A percentile compares a stretch with the other conserved stretches of the same genome.
Conservation (phyloP, 2,888 invertebrate genomes). For the Calephelis perditalis region DNA sequence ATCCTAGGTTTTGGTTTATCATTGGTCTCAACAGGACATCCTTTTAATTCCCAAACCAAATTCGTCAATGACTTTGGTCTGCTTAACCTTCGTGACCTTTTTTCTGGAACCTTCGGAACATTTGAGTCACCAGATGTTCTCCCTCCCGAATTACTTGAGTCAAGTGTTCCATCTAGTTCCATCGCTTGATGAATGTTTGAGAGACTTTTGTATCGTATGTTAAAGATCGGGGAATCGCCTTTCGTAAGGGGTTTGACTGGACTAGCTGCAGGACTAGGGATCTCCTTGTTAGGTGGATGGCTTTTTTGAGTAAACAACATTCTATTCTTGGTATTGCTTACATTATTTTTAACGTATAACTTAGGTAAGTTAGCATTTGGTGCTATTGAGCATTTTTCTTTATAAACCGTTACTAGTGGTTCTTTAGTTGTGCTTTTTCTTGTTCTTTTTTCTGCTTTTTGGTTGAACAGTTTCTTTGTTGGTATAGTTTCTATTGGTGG, state of each 20-base stretch:
- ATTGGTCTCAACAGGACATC: slow-evolving; percentile 60
- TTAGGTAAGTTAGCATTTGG: slow-evolving; percentile 81
- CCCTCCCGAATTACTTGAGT: slow-evolving; percentile 93
- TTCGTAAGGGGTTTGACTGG: slow-evolving; percentile 76
- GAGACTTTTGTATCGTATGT: slow-evolving; percentile 84
- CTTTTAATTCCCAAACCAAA: slow-evolving; percentile 88
- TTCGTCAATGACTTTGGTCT: slow-evolving; percentile 92
- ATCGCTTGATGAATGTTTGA: slow-evolving; percentile 86
- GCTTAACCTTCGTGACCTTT: slow-evolving; percentile 87
- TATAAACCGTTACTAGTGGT: slow-evolving; percentile 71
- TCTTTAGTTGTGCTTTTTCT: slow-evolving; percentile 81
- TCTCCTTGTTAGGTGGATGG: slow-evolving; percentile 84
- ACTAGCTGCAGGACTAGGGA: slow-evolving; percentile 80
- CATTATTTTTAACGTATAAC: slow-evolving; percentile 87
- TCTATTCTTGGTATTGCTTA: slow-evolving; percentile 80
- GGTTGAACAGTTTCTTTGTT: slow-evolving; percentile 83
- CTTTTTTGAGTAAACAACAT: slow-evolving; percentile 84
- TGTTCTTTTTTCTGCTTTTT: slow-evolving; percentile 86
- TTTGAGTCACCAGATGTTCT: slow-evolving; percentile 91
- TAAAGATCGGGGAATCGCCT: slow-evolving; percentile 86
- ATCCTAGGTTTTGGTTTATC: slow-evolving; percentile 72
- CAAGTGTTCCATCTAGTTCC: slow-evolving; percentile 89
- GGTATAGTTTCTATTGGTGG: slow-evolving; percentile 96
- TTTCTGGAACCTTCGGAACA: slow-evolving; percentile 88
- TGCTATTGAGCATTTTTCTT: slow-evolving; percentile 78